Base-by-base conservation (phyloP, 2,113 vertebrate species). In the Bagarius yarrelli region DNA sequence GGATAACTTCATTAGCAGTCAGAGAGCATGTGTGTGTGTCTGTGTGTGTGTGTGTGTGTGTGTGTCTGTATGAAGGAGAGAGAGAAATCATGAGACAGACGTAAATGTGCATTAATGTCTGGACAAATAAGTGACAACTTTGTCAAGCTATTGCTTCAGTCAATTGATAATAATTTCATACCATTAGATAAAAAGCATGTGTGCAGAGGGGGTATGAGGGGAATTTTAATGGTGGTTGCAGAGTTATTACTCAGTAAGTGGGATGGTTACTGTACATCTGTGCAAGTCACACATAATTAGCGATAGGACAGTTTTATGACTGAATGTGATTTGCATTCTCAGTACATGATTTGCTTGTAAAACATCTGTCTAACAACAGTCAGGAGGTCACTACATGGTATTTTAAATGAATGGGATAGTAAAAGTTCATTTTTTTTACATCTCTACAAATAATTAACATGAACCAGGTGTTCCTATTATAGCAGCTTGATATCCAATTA, bases 1-100 rank as follows among this genome's bases (percentile, higher is more conserved):
- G 40, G 36, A 80, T 76, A 71, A 76, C 82, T 80, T 57, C 59
- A 71, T 80, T 71, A 71, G 13, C 55, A 80, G 36, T 59, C 13
- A 36, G 9, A 80, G 55, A 53, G 32, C 44, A 30, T 3, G 15
- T 8, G 40, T 18, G 15, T 52, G 44, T 27, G 47, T 55, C n/a
- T 2, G 1, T 30, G n/a, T 16, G 44, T 8, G 40, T 27, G 8
- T 52, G 69, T 50, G 47, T 55, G n/a, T 2, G 1, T 30, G 47
- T 16, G 44, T 27, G 67, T 19, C 6, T 47, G 44, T 47, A 8
- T 47, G 5, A 55, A 16, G 21, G 50, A 27, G 14, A 4, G 70
- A 72, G 34, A 67, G 16, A 44, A 53, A 67, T 2, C 36, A 4
- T 4, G 27, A n/a, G 36, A 69, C 34, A 40, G 34, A 67, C 34